Evolutionary conservation across 2,888 invertebrate genomes (phyloP), one percentile per base, ranked within the genome.

Genomic region (Aquatica leii): DNA sequence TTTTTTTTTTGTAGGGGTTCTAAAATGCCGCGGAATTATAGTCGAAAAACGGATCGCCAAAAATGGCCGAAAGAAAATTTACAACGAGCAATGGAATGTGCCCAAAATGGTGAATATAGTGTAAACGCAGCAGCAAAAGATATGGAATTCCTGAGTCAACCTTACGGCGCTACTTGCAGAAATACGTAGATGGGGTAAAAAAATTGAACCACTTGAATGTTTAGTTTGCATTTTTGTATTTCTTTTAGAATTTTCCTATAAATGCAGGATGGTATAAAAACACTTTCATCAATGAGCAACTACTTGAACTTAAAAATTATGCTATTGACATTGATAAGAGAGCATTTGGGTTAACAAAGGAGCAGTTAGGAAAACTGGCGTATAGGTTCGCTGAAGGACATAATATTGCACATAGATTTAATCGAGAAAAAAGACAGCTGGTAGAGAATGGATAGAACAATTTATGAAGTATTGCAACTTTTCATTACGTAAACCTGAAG

Each of bases 321-420:
- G 14, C 14, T 9, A 43, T 15, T 9, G 12, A 43, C 5, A 11
- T 43, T 2, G 15, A 43, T 43, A 6, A 43, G 11, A 43, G 43
- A 5, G 43, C 43, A 43, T 43, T 43, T 43, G 43, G 43, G 2
- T 43, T 43, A 15, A 43, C 43, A 18, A 43, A 43, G 14, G 4
- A 6, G 14, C 43, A 43, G 3, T 43, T 43, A 2, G 14, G 43
- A 9, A 14, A 8, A 17, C 5, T 43, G 5, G 43, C 14, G 2
- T 43, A 9, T 15, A 14, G 14, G 2, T 43, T 9, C 14, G 15
- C 43, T 3, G 4, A 14, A 14, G 1, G 1, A 9, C 18, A 17
- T 18, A 14, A 9, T 2, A 15, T 43, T 14, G 9, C 2, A 2
- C 43, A 43, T 18, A 43, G 43, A 15, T 43, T 15, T 14, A 43